phyloP scores from a whole-genome alignment of 30 jellyfish, hydroid and myxozoan species.

The Morbakka virulenta region DNA sequence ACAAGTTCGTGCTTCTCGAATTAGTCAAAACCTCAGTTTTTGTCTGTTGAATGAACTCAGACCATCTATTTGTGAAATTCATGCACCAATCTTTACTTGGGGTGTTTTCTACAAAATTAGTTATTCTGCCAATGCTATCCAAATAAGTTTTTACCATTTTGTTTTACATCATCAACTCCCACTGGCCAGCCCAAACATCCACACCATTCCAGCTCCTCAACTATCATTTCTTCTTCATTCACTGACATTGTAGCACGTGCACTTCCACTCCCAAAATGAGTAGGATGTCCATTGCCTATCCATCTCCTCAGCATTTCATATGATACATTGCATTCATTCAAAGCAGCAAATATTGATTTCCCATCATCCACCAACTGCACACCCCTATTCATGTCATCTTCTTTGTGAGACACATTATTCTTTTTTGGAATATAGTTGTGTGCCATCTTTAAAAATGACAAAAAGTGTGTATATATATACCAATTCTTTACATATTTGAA shows the following conservation, averaged over 20 bases:
- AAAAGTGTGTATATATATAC: too few species aligned
- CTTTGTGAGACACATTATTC: too few species aligned
- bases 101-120: constrained; percentile 18
- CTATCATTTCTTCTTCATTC: constrained; percentile 5
- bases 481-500: too few species aligned
- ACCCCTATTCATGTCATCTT: too few species aligned
- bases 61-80: constrained; percentile 35
- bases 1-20: constrained; percentile 24
- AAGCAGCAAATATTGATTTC: not conserved
- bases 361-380: constrained; percentile 4
- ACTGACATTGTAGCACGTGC: not conserved
- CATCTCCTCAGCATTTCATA: constrained; percentile 22
- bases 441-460: too few species aligned
- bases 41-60: not conserved
- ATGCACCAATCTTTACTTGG: constrained; percentile 60
- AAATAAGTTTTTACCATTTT: constrained; percentile 29
- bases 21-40: constrained; percentile 49
- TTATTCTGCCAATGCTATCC: constrained; percentile 1
- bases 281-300: constrained; percentile 7
- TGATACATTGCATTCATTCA: not conserved
- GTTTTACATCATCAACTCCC: constrained; percentile 8
- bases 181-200: constrained; percentile 12
- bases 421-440: too few species aligned
- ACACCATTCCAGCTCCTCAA: constrained; percentile 3
- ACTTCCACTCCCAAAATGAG: constrained; percentile 8